Evolutionary conservation across 1,140 invertebrate species (phyloP).

Genomic region (Anadara kagoshimensis): DNA sequence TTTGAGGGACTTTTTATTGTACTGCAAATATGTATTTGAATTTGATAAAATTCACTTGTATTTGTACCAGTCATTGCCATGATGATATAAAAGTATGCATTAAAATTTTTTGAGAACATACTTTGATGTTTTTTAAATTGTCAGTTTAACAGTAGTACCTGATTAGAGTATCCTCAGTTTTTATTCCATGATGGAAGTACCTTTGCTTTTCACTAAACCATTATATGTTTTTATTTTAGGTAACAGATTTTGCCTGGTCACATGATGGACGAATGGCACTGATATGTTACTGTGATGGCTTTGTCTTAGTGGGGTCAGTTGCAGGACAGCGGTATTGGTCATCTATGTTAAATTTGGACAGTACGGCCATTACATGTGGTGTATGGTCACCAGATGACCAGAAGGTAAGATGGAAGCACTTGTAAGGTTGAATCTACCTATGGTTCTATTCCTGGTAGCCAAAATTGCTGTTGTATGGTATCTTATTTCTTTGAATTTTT

Average conservation of each 20-base stretch:
- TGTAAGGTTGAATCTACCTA: not conserved
- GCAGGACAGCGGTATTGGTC: constrained; percentile 99
- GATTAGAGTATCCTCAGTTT: no score
- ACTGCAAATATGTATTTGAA: no score
- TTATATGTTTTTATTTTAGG: constrained; percentile 68
- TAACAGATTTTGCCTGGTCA: constrained; percentile 95
- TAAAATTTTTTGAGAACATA: no score
- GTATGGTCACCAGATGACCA: constrained; percentile 98
- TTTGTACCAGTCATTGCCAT: no score
- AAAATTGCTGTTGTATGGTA: not conserved
- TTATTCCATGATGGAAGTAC: no score
- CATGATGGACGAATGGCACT: constrained; percentile 98
- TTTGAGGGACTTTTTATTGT: no score
- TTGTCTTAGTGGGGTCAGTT: constrained; percentile 96
- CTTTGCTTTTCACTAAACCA: no score
- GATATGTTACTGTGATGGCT: constrained; percentile 98
- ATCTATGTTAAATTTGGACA: constrained; percentile 94
- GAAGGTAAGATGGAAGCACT: constrained; percentile 78
- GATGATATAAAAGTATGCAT: no score
- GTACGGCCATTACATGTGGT: constrained; percentile 92
- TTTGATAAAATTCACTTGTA: no score
- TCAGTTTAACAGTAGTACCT: no score
- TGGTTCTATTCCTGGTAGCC: no score
- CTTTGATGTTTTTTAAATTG: no score
- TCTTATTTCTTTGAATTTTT: not conserved